Evolutionary conservation across 1,140 invertebrate species (phyloP).

Genomic region (Plectrocnemia conspersa): DNA sequence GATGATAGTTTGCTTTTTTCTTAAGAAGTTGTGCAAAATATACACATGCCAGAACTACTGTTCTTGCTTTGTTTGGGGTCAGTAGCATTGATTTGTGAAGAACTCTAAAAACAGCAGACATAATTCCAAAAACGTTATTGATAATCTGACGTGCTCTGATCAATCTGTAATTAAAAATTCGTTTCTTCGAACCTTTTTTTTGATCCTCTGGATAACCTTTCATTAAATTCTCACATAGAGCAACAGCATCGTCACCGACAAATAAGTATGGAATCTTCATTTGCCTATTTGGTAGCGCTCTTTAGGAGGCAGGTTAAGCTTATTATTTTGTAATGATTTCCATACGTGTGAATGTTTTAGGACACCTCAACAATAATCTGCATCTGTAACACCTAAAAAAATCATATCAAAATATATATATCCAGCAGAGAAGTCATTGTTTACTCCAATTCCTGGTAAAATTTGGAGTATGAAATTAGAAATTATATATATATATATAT

Average conservation of each 20-base stretch:
- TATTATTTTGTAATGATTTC: too few species aligned
- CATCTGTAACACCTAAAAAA: too few species aligned
- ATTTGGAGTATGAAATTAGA: too few species aligned
- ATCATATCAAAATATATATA: too few species aligned
- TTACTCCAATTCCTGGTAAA: too few species aligned
- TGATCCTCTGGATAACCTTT: neutral
- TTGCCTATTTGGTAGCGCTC: slow-evolving; percentile 3
- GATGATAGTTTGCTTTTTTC: neutral
- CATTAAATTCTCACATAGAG: neutral
- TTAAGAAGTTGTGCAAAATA: slow-evolving; percentile 3
- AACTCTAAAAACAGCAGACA: neutral
- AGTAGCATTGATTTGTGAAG: neutral
- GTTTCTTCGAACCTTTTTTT: neutral
- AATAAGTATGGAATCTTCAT: neutral
- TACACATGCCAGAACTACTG: too few species aligned
- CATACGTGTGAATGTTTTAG: too few species aligned
- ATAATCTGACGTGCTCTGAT: neutral
- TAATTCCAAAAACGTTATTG: neutral
- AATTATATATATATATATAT: too few species aligned
- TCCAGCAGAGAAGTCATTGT: too few species aligned
- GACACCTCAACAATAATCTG: too few species aligned
- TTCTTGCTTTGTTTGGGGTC: neutral
- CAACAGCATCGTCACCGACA: neutral
- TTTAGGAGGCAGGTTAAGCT: too few species aligned
- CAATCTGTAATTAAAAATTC: neutral